A percentile compares a stretch with the other conserved stretches of the same genome.
phyloP scores from a whole-genome alignment of 2,113 vertebrate species.

The Strigops habroptila region DNA sequence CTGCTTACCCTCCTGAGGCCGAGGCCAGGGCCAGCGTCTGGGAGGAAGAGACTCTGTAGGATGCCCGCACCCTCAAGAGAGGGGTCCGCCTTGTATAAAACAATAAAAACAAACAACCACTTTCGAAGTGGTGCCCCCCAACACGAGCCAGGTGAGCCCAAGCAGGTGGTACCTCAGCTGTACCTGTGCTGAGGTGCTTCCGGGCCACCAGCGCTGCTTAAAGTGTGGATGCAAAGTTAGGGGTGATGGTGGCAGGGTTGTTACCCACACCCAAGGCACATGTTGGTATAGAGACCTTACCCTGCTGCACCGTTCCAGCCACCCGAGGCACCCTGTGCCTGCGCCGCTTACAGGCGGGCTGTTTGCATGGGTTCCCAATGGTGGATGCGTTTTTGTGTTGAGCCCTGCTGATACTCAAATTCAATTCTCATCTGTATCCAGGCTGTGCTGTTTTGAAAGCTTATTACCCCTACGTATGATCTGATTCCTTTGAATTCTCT shows the following conservation, averaged over 20 bases:
- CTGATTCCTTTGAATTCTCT: neutral
- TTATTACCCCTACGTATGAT: neutral
- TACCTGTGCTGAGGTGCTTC: neutral
- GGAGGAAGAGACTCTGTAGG: rapidly evolving
- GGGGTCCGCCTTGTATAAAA: rapidly evolving
- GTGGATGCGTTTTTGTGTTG: neutral
- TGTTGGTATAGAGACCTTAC: rapidly evolving
- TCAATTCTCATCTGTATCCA: neutral
- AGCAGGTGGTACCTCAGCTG: neutral
- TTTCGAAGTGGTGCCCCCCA: neutral
- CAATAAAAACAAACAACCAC: rapidly evolving
- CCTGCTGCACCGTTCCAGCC: neutral
- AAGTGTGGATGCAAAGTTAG: neutral
- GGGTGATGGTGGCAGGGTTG: neutral
- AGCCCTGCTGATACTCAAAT: neutral
- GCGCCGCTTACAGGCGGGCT: rapidly evolving
- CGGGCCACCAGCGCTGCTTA: neutral
- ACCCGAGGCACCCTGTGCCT: neutral
- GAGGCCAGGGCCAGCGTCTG: neutral
- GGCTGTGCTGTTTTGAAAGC: neutral
- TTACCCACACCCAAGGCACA: neutral
- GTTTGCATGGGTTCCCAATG: neutral
- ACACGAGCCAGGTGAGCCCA: rapidly evolving
- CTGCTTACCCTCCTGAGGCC: neutral
- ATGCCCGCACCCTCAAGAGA: rapidly evolving